A percentile compares a stretch with the other conserved stretches of the same genome.
These are phyloP conservation scores for Hemithea aestivaria DNA, from an alignment of 2,888 invertebrate genomes.

Conservation along the genomic window DNA sequence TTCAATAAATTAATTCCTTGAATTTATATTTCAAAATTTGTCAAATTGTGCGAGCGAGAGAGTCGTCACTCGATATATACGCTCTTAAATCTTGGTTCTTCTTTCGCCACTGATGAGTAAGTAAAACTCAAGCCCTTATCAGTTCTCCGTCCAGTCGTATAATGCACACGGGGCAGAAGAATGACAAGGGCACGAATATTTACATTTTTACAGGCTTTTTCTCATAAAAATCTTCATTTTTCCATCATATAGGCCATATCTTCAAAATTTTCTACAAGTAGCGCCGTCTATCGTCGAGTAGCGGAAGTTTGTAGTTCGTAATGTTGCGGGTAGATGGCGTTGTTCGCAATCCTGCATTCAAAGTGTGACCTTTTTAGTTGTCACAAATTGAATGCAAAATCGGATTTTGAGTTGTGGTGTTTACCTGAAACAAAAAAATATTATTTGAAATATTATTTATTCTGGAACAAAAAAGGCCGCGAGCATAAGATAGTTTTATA, in stretches of 20 bases:
- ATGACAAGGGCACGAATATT: slow-evolving; percentile 91
- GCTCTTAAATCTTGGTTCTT: slow-evolving; percentile 8
- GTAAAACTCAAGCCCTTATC: slow-evolving; percentile 93
- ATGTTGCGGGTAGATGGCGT: slow-evolving; percentile 29
- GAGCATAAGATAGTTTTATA: no score
- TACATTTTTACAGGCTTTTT: slow-evolving; percentile 2
- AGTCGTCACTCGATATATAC: no score
- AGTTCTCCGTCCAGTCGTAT: slow-evolving; percentile 98
- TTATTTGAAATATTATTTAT: no score
- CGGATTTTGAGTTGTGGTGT: slow-evolving; percentile 1
- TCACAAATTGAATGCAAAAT: slow-evolving; percentile 46
- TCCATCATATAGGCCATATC: slow-evolving; percentile 14
- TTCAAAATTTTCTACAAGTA: slow-evolving; percentile 5
- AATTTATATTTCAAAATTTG: no score
- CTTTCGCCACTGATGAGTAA: slow-evolving; percentile 29
- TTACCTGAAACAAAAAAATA: slow-evolving; percentile 14
- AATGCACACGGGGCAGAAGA: slow-evolving; percentile 90
- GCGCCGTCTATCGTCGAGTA: slow-evolving; percentile 43
- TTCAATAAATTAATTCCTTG: no score
- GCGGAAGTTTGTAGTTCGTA: slow-evolving; percentile 22
- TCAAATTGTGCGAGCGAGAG: no score
- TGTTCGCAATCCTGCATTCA: slow-evolving; percentile 41
- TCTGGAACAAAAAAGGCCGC: no score
- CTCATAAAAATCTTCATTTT: slow-evolving; percentile 18
- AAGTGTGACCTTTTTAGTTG: slow-evolving; percentile 28